Percentiles rank a stretch among this genome's conserved stretches.
Evolutionary conservation across 2,797 vertebrate genomes (phyloP).

Genomic region (Enteromius afrohamiltoni): DNA sequence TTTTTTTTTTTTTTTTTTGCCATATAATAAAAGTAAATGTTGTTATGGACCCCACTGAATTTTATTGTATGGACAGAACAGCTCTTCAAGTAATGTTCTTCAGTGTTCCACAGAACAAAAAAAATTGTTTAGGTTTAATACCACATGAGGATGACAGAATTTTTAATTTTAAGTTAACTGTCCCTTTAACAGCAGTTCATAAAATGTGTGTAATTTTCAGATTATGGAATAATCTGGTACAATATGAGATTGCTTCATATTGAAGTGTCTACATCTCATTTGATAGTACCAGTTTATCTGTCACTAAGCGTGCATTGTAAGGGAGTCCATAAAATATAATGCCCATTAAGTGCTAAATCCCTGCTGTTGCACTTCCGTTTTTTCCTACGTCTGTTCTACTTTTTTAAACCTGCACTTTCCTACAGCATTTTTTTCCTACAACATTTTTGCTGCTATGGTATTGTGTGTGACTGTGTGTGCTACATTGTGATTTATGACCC

Average conservation of each 20-base stretch:
- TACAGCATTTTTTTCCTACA: conserved; percentile 16
- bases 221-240: conserved; percentile 53
- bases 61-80: neutral
- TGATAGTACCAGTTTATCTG: conserved; percentile 47
- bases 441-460: conserved; percentile 57
- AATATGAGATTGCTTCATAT: conserved; percentile 63
- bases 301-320: conserved; percentile 33
- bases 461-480: conserved; percentile 37
- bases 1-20: no score
- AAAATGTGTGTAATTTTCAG: conserved; percentile 42
- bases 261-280: conserved; percentile 59
- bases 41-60: neutral
- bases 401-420: conserved; percentile 46
- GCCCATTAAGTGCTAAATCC: conserved; percentile 36
- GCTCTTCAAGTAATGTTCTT: neutral
- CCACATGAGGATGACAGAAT: neutral
- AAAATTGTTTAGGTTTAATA: neutral
- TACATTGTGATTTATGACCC: conserved; percentile 42
- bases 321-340: conserved; percentile 29
- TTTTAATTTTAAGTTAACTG: neutral
- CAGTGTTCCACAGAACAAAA: neutral
- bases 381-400: conserved; percentile 36
- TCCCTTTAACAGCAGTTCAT: conserved; percentile 35
- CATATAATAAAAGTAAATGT: conserved; percentile 13
- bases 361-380: conserved; percentile 30